A percentile compares a stretch with the other conserved stretches of the same genome.
Conservation (phyloP, 2,888 invertebrate species). For the Eueremaeus valkanovi region DNA sequence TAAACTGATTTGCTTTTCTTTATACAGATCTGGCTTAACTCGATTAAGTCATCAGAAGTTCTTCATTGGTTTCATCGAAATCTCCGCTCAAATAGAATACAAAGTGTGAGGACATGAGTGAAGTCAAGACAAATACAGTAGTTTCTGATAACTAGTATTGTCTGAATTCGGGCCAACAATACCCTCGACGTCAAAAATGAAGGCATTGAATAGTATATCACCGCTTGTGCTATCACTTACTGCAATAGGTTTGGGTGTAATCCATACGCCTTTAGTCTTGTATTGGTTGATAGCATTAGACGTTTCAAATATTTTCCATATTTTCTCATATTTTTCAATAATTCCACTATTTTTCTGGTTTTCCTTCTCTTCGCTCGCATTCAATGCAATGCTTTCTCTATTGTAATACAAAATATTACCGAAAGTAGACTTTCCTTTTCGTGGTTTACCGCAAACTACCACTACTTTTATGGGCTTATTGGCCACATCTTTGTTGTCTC, state of each 20-base stretch:
- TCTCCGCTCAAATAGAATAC: neutral
- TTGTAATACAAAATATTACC: neutral
- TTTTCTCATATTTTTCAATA: too few relatives aligned
- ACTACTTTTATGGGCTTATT: neutral
- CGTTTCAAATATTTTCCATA: neutral
- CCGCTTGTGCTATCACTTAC: neutral
- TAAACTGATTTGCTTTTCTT: too few relatives aligned
- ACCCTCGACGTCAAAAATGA: neutral
- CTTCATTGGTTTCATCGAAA: neutral
- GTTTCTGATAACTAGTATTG: neutral
- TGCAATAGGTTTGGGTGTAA: neutral
- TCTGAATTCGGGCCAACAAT: neutral
- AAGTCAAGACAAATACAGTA: neutral
- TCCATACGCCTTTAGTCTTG: neutral
- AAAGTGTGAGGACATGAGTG: neutral
- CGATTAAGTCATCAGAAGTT: neutral
- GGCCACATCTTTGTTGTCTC: neutral
- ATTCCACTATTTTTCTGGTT: too few relatives aligned
- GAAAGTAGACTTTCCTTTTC: neutral
- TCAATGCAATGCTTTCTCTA: neutral
- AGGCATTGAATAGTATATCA: neutral
- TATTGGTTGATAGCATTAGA: neutral
- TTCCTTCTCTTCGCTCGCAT: too few relatives aligned
- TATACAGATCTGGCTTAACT: neutral
- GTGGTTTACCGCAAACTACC: neutral